Base-by-base conservation (phyloP, 2,888 invertebrate genomes). In the Acronicta psi region DNA sequence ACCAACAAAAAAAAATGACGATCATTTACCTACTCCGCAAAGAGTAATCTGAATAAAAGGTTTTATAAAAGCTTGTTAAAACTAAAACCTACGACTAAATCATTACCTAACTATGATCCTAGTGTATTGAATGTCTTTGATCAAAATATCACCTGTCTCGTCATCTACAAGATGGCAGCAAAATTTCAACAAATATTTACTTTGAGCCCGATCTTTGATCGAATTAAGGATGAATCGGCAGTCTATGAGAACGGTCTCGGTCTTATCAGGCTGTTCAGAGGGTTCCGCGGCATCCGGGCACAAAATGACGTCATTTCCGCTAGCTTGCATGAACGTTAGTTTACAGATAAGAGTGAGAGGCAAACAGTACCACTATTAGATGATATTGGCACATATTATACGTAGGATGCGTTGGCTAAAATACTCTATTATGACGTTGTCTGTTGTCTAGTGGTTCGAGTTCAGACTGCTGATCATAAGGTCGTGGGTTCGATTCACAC, bases 161-260 rank as follows among this genome's bases (percentile, higher is more conserved):
- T 40, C 2, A 18, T 9, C 17, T 44, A 44, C 13, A 18, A 45
- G 40, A 29, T 18, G 49, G 11, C 14, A 13, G 23, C 13, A 31
- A 49, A 49, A 58, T 71, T 44, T 45, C 40, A 52, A 52, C 67
- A 67, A 71, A 66, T 67, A 59, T 66, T 67, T 59, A 66, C 52
- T 29, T 42, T 14, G 36, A 14, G 17, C 13, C 16, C 23, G 2
- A 25, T 0, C 13, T 45, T n/a, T 67, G 52, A 71, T 71, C 52
- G 25, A 53, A 59, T 51, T 47, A 70, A 43, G 55, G 49, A 53
- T 47, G 51, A 44, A 51, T 58, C 43, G 40, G 46, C 50, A 53
- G 20, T 53, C 31, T 52, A 18, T 29, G 50, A 47, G 8, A 23
- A 66, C 29, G 43, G 37, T n/a, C 29, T 29, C 29, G 43, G 51